Evolutionary conservation across 2,888 invertebrate species (phyloP).

Genomic region (Pimpla rufipes): DNA sequence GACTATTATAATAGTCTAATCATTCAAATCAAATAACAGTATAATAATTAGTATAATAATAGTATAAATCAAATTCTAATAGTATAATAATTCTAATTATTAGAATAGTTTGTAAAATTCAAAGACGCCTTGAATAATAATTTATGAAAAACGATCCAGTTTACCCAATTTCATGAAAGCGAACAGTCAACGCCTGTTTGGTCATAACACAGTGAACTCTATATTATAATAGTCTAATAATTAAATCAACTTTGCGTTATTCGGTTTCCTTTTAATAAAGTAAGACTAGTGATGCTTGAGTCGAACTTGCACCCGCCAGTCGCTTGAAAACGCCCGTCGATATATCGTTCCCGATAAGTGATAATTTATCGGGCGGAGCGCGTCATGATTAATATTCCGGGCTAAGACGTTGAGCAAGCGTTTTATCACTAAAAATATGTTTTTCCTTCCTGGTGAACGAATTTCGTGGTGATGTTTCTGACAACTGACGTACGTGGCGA

Average conservation of each 20-base stretch:
- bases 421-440: conserved; percentile 8
- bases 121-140: background rate
- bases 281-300: background rate
- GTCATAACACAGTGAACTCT: too few species aligned
- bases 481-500: background rate
- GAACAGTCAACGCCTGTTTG: too few species aligned
- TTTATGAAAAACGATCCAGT: background rate
- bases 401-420: conserved; percentile 11
- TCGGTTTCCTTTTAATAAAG: too few species aligned
- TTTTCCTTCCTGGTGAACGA: background rate
- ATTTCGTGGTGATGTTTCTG: background rate
- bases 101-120: too few species aligned
- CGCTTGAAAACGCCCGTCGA: background rate
- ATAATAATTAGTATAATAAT: too few species aligned
- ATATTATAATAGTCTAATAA: too few species aligned
- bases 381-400: background rate
- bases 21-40: too few species aligned
- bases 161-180: too few species aligned
- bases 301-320: background rate
- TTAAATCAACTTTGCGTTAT: too few species aligned
- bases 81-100: too few species aligned
- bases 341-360: background rate
- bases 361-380: background rate
- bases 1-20: too few species aligned
- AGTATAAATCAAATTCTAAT: too few species aligned